A percentile compares a stretch with the other conserved stretches of the same genome.
These are phyloP conservation scores for Phalacrocorax brasilianus DNA, from an alignment of 2,113 vertebrate species.

Conservation along the genomic window DNA sequence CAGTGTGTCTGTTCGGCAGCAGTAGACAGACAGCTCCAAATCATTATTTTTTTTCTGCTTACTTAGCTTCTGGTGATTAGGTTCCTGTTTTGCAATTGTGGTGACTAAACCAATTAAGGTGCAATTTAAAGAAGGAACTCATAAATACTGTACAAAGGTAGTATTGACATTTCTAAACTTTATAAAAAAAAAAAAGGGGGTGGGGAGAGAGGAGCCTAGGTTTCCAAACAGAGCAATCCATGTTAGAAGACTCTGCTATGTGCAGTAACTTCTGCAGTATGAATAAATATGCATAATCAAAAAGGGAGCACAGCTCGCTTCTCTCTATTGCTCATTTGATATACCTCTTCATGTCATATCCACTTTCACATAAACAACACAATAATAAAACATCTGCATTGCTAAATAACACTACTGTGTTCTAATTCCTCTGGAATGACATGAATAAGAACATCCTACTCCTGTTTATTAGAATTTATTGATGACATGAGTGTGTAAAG, in stretches of 20 bases:
- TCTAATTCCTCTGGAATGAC: slow-evolving; percentile 75
- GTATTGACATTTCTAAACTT: slow-evolving; percentile 69
- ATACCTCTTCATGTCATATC: slow-evolving; percentile 69
- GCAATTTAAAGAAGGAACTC: slow-evolving; percentile 72
- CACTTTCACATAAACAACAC: slow-evolving; percentile 74
- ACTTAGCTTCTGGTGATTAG: slow-evolving; percentile 65
- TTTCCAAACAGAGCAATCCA: slow-evolving; percentile 63
- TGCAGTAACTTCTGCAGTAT: slow-evolving; percentile 56
- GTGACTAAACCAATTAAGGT: slow-evolving; percentile 73
- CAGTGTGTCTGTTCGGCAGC: slow-evolving; percentile 18
- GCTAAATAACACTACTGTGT: slow-evolving; percentile 73
- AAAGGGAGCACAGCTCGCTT: slow-evolving; percentile 59
- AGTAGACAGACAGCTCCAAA: slow-evolving; percentile 40
- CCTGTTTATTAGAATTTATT: slow-evolving; percentile 78
- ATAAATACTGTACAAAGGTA: slow-evolving; percentile 71
- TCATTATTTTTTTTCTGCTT: slow-evolving; percentile 67
- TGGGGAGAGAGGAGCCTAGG: not conserved
- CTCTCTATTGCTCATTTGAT: slow-evolving; percentile 69
- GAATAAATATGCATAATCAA: slow-evolving; percentile 77
- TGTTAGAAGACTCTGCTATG: slow-evolving; percentile 60
- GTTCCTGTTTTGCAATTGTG: slow-evolving; percentile 64
- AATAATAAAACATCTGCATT: slow-evolving; percentile 76
- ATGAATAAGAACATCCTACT: slow-evolving; percentile 72
- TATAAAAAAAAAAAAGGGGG: not conserved
- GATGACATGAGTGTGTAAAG: slow-evolving; percentile 64